Conservation (phyloP, 2,888 invertebrate species). For the Ormyrus rosae region DNA sequence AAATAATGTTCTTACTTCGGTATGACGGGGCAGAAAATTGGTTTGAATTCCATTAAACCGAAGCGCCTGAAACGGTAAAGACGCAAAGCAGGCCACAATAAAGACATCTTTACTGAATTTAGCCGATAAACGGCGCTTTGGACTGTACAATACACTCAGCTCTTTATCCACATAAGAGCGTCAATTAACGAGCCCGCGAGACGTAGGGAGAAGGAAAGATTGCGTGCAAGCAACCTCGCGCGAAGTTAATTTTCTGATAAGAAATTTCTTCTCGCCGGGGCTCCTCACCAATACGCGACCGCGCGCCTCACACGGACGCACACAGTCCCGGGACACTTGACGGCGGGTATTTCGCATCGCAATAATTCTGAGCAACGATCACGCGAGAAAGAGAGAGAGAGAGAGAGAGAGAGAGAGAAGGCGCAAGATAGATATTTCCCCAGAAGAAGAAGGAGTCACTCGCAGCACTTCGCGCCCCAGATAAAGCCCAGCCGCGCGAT, state of each 20-base stretch:
- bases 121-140: too few species aligned
- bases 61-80: too few species aligned
- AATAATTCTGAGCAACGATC: constrained; percentile 32
- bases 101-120: too few species aligned
- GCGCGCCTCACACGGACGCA: neutral
- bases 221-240: neutral
- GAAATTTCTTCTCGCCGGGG: neutral
- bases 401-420: neutral
- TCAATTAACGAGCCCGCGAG: too few species aligned
- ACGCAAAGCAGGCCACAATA: too few species aligned
- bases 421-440: neutral
- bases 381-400: neutral
- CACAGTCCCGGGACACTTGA: constrained; percentile 13
- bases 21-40: too few species aligned
- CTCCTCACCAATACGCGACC: too few species aligned
- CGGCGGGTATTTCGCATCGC: constrained; percentile 23
- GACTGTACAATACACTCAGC: too few species aligned
- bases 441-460: neutral
- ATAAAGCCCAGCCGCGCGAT: constrained; percentile 35
- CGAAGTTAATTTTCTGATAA: constrained; percentile 46
- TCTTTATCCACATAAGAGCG: too few species aligned
- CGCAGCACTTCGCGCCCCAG: constrained; percentile 25
- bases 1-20: too few species aligned
- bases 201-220: too few species aligned
- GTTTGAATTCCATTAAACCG: too few species aligned